Evolutionary conservation across 2,113 vertebrate species (phyloP).

Genomic region (Centropristis striata): DNA sequence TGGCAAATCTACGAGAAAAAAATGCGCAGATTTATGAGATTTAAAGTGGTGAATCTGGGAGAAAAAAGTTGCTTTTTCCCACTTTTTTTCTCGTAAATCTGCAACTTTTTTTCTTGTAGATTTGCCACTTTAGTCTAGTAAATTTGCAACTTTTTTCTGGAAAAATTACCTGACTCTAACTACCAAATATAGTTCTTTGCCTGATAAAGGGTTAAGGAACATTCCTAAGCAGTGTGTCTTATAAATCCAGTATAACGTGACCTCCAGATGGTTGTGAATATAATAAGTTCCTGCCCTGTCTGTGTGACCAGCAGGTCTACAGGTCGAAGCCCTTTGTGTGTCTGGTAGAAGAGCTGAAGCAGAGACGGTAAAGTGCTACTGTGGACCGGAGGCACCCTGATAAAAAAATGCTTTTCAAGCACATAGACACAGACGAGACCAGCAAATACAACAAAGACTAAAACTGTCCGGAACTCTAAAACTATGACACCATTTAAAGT

Average conservation of each 20-base stretch:
- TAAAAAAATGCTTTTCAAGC: conserved; percentile 67
- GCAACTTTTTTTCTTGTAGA: too few relatives aligned
- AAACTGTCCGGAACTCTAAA: conserved; percentile 43
- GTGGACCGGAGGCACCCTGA: conserved; percentile 79
- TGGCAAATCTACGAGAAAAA: too few relatives aligned
- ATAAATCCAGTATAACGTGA: neutral
- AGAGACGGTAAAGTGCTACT: conserved; percentile 80
- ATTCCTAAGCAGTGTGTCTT: neutral
- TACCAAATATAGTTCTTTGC: too few relatives aligned
- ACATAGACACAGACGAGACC: conserved; percentile 64
- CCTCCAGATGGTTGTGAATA: neutral
- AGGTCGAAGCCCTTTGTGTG: conserved; percentile 74
- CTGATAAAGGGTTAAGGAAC: too few relatives aligned
- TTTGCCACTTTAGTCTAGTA: too few relatives aligned
- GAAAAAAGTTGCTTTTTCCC: too few relatives aligned
- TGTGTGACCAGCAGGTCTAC: conserved; percentile 64
- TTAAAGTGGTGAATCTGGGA: too few relatives aligned
- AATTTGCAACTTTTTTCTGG: too few relatives aligned
- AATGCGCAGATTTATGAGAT: too few relatives aligned
- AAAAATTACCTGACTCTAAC: too few relatives aligned
- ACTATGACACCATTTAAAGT: conserved; percentile 56
- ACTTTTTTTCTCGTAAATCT: too few relatives aligned
- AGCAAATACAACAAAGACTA: conserved; percentile 58
- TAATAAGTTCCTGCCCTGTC: conserved; percentile 23
- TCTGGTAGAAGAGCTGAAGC: conserved; percentile 65